These are phyloP conservation scores for Danio kyathit DNA, from an alignment of 2,797 vertebrate species.

Conservation along the genomic window DNA sequence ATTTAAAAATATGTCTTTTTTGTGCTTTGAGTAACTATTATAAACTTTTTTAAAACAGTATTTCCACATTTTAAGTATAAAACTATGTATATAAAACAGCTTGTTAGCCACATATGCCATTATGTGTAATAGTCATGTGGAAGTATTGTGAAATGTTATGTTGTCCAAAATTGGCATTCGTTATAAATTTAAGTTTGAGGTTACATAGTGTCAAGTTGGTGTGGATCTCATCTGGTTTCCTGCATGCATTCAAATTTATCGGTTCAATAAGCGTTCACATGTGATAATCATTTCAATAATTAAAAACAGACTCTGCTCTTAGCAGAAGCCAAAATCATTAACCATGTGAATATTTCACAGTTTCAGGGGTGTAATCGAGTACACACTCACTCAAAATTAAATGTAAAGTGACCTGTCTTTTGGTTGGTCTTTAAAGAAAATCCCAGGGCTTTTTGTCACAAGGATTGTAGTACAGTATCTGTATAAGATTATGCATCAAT, in stretches of 20 bases:
- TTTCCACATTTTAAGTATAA: background rate
- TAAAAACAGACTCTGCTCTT: slow-evolving; percentile 36
- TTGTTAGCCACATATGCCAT: too few relatives aligned
- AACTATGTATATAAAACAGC: too few relatives aligned
- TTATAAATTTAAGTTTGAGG: background rate
- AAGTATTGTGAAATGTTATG: background rate
- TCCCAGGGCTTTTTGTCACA: background rate
- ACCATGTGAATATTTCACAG: slow-evolving; percentile 1
- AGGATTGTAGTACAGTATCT: background rate
- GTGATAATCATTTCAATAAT: slow-evolving; percentile 50
- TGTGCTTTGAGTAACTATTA: too few relatives aligned
- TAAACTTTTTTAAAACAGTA: background rate
- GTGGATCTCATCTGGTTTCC: background rate
- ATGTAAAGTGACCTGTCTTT: background rate
- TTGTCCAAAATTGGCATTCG: background rate
- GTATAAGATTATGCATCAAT: background rate
- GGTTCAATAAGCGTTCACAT: slow-evolving; percentile 36
- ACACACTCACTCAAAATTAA: background rate
- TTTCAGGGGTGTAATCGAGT: background rate
- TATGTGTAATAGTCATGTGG: too few relatives aligned
- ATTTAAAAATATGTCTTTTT: too few relatives aligned
- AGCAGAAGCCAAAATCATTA: slow-evolving; percentile 10
- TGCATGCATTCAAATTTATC: background rate
- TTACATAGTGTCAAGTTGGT: background rate
- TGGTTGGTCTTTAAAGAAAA: background rate